Evolutionary conservation across 2,888 invertebrate genomes (phyloP), one percentile per base, ranked within the genome.

Genomic region (Sarcophaga subvicina): DNA sequence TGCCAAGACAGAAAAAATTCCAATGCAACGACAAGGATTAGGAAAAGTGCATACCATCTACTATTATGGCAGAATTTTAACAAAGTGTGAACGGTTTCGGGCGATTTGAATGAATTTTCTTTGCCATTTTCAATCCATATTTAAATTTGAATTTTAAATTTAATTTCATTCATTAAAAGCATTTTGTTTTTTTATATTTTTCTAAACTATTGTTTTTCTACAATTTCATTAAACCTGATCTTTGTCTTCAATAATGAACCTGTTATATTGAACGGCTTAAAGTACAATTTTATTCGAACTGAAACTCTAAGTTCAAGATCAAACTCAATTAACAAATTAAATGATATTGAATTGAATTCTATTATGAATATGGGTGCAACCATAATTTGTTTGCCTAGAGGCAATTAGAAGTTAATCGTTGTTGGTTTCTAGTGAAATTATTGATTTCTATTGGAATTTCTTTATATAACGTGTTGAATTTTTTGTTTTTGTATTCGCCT

Each of bases 291-390:
- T 12, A 20, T 72, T 37, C 22, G 14, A 37, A 59, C 37, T 59
- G 27, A 5, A 27, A 20, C 10, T 37, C 60, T 59, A 60, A 72
- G 37, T 60, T 72, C 60, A 72, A 72, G 71, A 60, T 60, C 71
- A 37, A 37, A 60, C 20, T 49, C 49, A 47, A 69, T 69, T 22
- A 22, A 37, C 37, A 10, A 47, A 69, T 69, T 22, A 71, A 54
- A 70, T 4, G 2, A 60, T 60, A 71, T 60, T 60, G 27, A 71
- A 60, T 59, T 60, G 11, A 4, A 59, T 60, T 37, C 47, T 27
- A 37, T 59, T 37, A 37, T n/a, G 6, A n/a, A 59, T 37, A 72
- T n/a, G 60, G 20, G 11, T 60, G 60, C 37, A 72, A 27, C n/a
- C 6, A 59, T 37, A 59, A 17, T 27, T 59, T 59, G 27, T 37